phyloP scores from a whole-genome alignment of 23 tunicate species.

The Clavelina lepadiformis region DNA sequence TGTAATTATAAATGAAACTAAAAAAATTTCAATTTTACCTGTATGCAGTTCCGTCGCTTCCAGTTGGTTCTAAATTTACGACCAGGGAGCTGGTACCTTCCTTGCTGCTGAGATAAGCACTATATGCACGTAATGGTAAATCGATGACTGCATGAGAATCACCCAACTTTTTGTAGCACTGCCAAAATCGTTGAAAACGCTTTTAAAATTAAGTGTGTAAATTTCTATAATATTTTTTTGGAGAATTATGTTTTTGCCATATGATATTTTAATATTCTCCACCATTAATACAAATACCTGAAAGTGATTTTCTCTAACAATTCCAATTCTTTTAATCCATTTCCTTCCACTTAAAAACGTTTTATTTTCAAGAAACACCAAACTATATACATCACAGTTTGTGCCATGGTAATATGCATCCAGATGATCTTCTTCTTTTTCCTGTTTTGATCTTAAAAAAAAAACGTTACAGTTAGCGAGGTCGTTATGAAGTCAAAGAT shows the following conservation, averaged over 20 bases:
- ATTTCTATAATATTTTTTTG: too few relatives aligned
- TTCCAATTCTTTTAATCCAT: conserved; percentile 55
- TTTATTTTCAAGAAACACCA: conserved; percentile 42
- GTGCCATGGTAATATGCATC: conserved; percentile 13
- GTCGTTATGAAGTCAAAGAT: too few relatives aligned
- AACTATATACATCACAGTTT: conserved; percentile 38
- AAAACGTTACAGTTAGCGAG: too few relatives aligned
- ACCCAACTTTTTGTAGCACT: conserved; percentile 57
- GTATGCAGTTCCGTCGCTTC: conserved; percentile 29
- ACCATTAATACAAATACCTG: too few relatives aligned
- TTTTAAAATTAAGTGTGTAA: too few relatives aligned
- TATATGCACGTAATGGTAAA: conserved; percentile 43
- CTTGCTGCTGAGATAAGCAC: conserved; percentile 14
- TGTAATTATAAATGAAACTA: too few relatives aligned
- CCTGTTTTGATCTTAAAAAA: background rate
- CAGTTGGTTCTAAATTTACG: conserved; percentile 13
- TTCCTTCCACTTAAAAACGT: conserved; percentile 43
- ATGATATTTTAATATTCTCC: too few relatives aligned
- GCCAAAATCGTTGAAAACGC: too few relatives aligned
- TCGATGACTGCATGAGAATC: conserved; percentile 29
- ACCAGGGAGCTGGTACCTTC: conserved; percentile 26
- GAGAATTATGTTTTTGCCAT: too few relatives aligned
- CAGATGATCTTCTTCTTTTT: conserved; percentile 31
- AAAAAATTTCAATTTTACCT: conserved; percentile 18
- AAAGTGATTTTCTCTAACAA: conserved; percentile 49